These are phyloP conservation scores for Carterocephalus palaemon DNA, from an alignment of 2,888 invertebrate genomes.

Conservation along the genomic window DNA sequence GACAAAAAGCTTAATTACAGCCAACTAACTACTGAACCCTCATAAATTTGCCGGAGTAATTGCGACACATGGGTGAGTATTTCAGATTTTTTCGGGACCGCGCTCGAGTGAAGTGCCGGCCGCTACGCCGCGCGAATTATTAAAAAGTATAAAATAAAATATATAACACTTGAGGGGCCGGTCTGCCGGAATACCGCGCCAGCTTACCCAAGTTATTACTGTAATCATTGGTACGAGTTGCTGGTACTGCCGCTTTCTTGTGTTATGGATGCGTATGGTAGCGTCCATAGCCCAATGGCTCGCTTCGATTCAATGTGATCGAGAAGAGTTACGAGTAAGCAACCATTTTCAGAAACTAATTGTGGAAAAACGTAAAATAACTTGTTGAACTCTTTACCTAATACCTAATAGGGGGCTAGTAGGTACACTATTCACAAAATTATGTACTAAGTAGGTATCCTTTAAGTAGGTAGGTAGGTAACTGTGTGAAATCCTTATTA, in stretches of 20 bases:
- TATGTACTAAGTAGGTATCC: too few relatives aligned
- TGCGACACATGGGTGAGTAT: slow-evolving; percentile 68
- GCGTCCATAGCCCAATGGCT: too few relatives aligned
- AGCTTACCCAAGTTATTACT: slow-evolving; percentile 45
- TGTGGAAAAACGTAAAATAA: too few relatives aligned
- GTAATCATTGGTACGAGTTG: slow-evolving; percentile 31
- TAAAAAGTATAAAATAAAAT: slow-evolving; percentile 69
- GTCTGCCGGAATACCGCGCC: slow-evolving; percentile 53
- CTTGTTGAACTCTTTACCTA: too few relatives aligned
- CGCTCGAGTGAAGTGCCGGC: slow-evolving; percentile 66
- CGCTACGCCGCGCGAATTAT: slow-evolving; percentile 69
- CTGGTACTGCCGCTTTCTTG: slow-evolving; percentile 17
- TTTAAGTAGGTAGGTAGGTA: too few relatives aligned
- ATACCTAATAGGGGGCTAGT: too few relatives aligned
- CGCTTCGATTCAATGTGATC: too few relatives aligned
- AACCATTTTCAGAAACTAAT: too few relatives aligned
- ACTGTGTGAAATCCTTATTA: too few relatives aligned
- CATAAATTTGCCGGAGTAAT: slow-evolving; percentile 44
- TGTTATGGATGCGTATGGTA: slow-evolving; percentile 10
- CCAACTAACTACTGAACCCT: slow-evolving; percentile 50
- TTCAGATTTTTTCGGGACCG: slow-evolving; percentile 71
- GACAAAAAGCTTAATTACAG: slow-evolving; percentile 31
- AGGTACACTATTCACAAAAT: too few relatives aligned
- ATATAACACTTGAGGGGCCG: slow-evolving; percentile 53
- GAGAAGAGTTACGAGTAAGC: too few relatives aligned